Evolutionary conservation across 2,113 vertebrate species (phyloP).

Genomic region (Pundamilia nyererei): DNA sequence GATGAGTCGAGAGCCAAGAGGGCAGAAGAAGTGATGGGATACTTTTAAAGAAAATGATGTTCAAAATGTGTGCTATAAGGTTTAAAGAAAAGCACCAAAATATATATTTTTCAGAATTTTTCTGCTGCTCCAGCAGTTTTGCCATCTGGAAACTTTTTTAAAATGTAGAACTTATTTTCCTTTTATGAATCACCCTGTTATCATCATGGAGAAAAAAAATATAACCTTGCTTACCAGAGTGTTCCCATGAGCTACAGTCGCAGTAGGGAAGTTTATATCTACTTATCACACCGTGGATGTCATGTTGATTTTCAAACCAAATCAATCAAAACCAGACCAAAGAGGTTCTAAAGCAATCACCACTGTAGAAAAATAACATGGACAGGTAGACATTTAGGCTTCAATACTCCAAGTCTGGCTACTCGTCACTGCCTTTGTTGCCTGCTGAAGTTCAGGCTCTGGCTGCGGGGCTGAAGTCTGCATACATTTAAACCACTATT

Average conservation of each 20-base stretch:
- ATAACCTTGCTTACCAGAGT: neutral
- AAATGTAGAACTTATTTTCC: neutral
- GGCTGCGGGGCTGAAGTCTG: neutral
- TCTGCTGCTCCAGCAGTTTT: neutral
- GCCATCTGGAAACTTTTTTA: too few relatives aligned
- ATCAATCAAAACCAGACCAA: neutral
- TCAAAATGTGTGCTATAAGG: neutral
- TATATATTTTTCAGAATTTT: too few relatives aligned
- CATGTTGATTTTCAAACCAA: neutral
- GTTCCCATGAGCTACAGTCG: neutral
- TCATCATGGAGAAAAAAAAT: too few relatives aligned
- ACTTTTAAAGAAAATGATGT: neutral
- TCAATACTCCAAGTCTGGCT: neutral
- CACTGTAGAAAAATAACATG: neutral
- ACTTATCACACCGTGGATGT: neutral
- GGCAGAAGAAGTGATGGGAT: neutral
- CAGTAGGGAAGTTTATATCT: neutral
- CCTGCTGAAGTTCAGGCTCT: neutral
- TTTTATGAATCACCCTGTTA: neutral
- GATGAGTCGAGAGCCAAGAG: constrained; percentile 15
- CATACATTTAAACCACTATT: neutral
- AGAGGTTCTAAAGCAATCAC: neutral
- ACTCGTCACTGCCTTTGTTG: neutral
- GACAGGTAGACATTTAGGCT: neutral
- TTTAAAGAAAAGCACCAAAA: neutral